phyloP scores from a whole-genome alignment of 1,140 invertebrate species.

The Dendrolimus punctatus region DNA sequence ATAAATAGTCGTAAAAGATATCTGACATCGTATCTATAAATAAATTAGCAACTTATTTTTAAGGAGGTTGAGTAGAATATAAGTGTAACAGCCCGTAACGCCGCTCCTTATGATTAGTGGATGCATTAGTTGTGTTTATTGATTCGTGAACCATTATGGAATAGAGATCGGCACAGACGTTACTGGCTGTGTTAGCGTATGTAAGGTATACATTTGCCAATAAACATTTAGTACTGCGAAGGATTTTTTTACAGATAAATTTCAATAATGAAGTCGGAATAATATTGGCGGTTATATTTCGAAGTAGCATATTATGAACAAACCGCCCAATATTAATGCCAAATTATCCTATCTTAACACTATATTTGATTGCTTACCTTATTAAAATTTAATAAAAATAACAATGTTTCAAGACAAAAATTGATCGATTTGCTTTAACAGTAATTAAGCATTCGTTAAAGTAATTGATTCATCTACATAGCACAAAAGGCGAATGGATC shows the following conservation, averaged over 20 bases:
- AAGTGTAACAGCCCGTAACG: conserved; percentile 64
- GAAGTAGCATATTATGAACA: too few relatives aligned
- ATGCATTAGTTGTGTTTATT: conserved; percentile 47
- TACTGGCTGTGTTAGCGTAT: conserved; percentile 63
- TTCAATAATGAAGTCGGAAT: conserved; percentile 1
- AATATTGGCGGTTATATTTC: too few relatives aligned
- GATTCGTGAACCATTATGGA: conserved; percentile 33
- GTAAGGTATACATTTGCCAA: conserved; percentile 39
- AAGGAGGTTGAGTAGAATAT: conserved; percentile 60
- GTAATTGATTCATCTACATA: too few relatives aligned
- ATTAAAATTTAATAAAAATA: too few relatives aligned
- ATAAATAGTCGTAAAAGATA: conserved; percentile 72
- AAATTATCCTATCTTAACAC: too few relatives aligned
- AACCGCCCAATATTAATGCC: too few relatives aligned
- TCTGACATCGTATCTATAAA: conserved; percentile 67
- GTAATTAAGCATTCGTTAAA: too few relatives aligned
- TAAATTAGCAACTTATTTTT: conserved; percentile 70
- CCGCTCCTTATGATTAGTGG: conserved; percentile 44
- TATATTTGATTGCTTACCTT: too few relatives aligned
- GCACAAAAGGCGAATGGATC: too few relatives aligned
- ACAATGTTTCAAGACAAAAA: too few relatives aligned
- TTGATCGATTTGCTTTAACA: too few relatives aligned
- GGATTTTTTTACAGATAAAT: conserved; percentile 8
- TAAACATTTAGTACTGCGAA: conserved; percentile 36
- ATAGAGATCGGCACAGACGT: conserved; percentile 30